Percentiles rank a stretch among this genome's conserved stretches.
Conservation (phyloP, 2,113 vertebrate species). For the Carassius gibelio region DNA sequence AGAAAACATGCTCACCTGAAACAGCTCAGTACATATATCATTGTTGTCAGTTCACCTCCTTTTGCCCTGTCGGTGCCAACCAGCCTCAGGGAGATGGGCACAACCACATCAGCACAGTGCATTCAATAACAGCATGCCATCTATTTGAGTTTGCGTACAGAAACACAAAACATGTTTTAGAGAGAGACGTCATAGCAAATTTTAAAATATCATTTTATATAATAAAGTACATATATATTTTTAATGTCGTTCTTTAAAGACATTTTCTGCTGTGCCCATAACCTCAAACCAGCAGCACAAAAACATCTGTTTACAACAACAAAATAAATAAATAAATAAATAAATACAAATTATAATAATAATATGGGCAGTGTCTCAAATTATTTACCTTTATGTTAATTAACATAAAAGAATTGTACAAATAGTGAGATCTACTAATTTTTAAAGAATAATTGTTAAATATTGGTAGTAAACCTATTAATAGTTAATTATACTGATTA, state of each 20-base stretch:
- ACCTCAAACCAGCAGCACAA: not conserved
- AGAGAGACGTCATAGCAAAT: not conserved
- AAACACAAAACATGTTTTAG: constrained; percentile 15
- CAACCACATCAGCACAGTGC: not conserved
- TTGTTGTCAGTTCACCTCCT: not conserved
- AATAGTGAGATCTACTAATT: not conserved
- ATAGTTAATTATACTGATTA: not conserved
- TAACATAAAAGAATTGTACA: not conserved
- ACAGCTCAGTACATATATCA: not conserved
- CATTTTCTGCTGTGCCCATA: not conserved
- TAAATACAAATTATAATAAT: too few relatives aligned
- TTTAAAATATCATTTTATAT: too few relatives aligned
- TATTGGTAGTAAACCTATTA: too few relatives aligned
- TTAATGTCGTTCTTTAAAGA: not conserved
- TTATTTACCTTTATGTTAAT: not conserved
- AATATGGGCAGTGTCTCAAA: not conserved
- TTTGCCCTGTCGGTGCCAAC: constrained; percentile 5
- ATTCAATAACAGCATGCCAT: constrained; percentile 1
- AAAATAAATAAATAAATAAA: too few relatives aligned
- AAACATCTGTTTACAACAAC: too few relatives aligned
- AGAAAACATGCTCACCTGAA: constrained; percentile 39
- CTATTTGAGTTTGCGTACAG: not conserved
- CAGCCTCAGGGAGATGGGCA: not conserved
- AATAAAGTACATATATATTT: too few relatives aligned
- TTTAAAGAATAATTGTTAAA: too few relatives aligned